Base-by-base conservation (phyloP, 1,140 invertebrate species). In the Episyrphus balteatus region DNA sequence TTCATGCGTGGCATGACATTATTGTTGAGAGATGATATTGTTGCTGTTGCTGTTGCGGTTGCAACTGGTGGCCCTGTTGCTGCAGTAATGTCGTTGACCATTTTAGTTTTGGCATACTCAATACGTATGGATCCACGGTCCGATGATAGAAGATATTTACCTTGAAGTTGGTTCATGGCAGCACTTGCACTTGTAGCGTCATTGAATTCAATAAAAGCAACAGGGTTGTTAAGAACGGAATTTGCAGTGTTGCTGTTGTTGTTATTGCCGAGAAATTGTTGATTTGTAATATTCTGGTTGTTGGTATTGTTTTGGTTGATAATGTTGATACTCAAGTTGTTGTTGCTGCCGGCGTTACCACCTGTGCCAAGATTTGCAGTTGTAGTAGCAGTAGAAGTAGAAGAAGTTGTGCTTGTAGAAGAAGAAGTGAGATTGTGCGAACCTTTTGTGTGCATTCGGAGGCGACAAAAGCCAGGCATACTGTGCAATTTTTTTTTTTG, bases 91-190 rank as follows among this genome's bases (percentile, higher is more conserved):
- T 66, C 63, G 21, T 57, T 66, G 19, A 66, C 52, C 92, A 97
- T 96, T 82, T 95, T 95, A 74, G 87, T 92, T 78, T 93, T 92
- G 70, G 93, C 93, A 78, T 92, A 97, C 80, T 98, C 94, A 71
- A 97, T 94, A 71, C 92, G 84, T 71, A 98, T 94, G 66, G 92
- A 89, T 61, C 91, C 91, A 56, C 88, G 81, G 69, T 96, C 93
- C 50, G 91, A 95, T 69, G 90, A 92, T 65, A 92, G 80, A 54
- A 97, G 82, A 70, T 92, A 87, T 68, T 88, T 88, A 67, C 92
- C 93, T 73, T 97, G 92, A 55, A 98, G 82, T 58, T 86, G 80
- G 58, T 82, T 79, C 83, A 96, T 86, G 58, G 91, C 92, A 61
- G 88, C 82, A 58, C 86, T 81, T 52, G 94, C 93, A 70, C 84